A percentile compares a stretch with the other conserved stretches of the same genome.
Evolutionary conservation across 2,113 vertebrate genomes (phyloP).

Genomic region (Myrmecobius fasciatus): DNA sequence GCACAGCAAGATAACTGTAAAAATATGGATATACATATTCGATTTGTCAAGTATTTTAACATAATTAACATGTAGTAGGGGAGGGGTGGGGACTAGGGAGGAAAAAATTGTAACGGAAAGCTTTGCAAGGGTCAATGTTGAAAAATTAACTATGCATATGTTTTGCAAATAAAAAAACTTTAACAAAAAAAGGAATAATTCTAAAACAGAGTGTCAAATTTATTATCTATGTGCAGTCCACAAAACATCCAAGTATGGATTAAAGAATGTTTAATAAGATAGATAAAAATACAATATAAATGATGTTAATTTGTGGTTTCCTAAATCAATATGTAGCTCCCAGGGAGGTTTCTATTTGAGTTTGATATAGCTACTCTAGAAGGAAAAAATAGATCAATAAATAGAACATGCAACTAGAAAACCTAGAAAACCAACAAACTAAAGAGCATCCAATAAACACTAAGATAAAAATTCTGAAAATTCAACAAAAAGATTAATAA

Average conservation of each 20-base stretch:
- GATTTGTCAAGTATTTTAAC: too few species aligned
- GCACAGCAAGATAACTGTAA: too few species aligned
- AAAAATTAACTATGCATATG: too few species aligned
- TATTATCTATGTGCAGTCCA: background rate
- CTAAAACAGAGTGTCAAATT: background rate
- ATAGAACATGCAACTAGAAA: background rate
- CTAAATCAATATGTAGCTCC: background rate
- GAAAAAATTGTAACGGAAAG: too few species aligned
- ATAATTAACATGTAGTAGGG: too few species aligned
- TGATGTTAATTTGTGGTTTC: background rate
- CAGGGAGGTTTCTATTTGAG: background rate
- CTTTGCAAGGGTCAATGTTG: too few species aligned
- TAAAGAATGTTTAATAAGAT: background rate
- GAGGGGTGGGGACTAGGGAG: too few species aligned
- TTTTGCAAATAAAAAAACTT: too few species aligned
- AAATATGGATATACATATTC: too few species aligned
- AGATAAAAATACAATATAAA: background rate
- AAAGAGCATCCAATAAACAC: background rate
- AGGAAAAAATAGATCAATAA: background rate
- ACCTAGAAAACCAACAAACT: background rate
- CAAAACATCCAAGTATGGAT: background rate
- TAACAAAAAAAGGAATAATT: background rate
- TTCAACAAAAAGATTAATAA: background rate
- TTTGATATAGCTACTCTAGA: background rate
- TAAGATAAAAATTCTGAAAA: background rate